Percentiles rank a stretch among this genome's conserved stretches.
Conservation (phyloP, 2,113 vertebrate species). For the Orcinus orca region DNA sequence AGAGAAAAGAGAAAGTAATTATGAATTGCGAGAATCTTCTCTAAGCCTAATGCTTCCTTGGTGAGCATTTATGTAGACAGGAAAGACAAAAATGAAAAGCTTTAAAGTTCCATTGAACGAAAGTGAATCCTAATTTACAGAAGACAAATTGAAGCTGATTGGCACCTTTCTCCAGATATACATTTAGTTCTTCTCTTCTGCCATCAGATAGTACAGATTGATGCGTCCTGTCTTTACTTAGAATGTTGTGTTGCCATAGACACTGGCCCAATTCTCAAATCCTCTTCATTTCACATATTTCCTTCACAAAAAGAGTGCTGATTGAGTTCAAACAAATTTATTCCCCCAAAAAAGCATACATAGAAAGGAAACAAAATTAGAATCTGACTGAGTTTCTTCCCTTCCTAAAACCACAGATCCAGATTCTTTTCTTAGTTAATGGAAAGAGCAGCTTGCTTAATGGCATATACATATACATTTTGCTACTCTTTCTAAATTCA, state of each 20-base stretch:
- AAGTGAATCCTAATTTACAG: constrained; percentile 42
- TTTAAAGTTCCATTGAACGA: constrained; percentile 37
- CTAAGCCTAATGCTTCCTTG: constrained; percentile 4
- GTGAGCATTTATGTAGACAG: constrained; percentile 48
- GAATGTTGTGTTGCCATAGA: constrained; percentile 26
- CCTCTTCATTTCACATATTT: background rate
- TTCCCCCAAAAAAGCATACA: background rate
- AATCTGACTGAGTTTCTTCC: constrained; percentile 32
- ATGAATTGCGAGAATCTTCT: constrained; percentile 24
- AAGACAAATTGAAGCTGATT: constrained; percentile 57
- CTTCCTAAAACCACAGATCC: background rate
- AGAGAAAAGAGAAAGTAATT: constrained; percentile 53
- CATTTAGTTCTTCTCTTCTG: background rate
- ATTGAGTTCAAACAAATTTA: constrained; percentile 54
- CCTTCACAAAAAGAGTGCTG: constrained; percentile 50
- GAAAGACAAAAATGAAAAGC: constrained; percentile 47
- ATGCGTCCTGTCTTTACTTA: background rate
- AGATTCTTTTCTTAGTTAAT: constrained; percentile 43
- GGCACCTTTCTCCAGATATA: constrained; percentile 4
- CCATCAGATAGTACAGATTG: background rate
- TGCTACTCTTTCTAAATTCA: background rate
- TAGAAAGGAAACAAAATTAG: constrained; percentile 34
- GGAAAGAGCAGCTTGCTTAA: constrained; percentile 3
- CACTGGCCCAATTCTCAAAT: background rate
- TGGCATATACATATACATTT: background rate